These are phyloP conservation scores for Hydrochoerus hydrochaeris DNA, from an alignment of 2,113 vertebrate genomes.

Conservation along the genomic window DNA sequence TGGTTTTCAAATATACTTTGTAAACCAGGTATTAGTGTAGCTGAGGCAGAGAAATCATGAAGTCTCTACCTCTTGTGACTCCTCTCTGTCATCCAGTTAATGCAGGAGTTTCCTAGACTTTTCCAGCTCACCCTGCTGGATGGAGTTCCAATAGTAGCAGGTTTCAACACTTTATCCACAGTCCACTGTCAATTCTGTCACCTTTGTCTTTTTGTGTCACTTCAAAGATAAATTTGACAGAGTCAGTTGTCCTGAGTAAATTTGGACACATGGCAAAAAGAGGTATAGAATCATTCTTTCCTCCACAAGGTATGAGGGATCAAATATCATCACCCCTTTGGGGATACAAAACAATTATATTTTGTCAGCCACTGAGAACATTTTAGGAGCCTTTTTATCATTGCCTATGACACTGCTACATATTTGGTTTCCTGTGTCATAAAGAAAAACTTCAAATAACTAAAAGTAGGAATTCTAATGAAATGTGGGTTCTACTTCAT, in stretches of 20 bases:
- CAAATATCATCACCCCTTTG: neutral
- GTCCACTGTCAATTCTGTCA: neutral
- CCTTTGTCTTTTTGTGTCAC: neutral
- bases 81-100: neutral
- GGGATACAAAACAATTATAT: neutral
- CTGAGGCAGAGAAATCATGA: neutral
- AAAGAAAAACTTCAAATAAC: conserved; percentile 84
- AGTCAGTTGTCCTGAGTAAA: neutral
- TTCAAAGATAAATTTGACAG: neutral
- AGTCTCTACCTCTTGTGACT: accelerated
- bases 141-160: neutral
- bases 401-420: conserved; percentile 64
- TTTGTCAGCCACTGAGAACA: neutral
- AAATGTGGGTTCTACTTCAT: conserved; percentile 75
- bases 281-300: neutral
- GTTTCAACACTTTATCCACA: neutral
- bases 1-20: neutral
- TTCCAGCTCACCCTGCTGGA: too few species aligned
- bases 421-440: conserved; percentile 84
- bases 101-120: neutral
- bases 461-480: conserved; percentile 83
- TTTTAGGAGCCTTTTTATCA: neutral
- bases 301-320: neutral
- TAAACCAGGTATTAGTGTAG: accelerated
- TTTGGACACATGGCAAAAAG: neutral